Evolutionary conservation across 2,888 invertebrate species (phyloP).

Genomic region (Fabriciana adippe): DNA sequence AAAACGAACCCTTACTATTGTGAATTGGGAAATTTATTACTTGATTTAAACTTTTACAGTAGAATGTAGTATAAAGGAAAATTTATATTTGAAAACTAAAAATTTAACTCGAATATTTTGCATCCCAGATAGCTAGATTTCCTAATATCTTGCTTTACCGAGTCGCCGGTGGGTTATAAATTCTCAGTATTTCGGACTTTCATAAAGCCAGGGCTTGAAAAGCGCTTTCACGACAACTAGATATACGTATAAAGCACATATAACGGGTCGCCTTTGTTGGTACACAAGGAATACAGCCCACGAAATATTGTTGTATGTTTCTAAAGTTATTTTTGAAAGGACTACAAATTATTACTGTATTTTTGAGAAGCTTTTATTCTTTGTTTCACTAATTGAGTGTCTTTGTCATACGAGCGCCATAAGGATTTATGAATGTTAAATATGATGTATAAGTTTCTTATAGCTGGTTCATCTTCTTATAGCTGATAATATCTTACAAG

Average conservation of each 20-base stretch:
- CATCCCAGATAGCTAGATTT: constrained; percentile 17
- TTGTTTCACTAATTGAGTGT: constrained; percentile 4
- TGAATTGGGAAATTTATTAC: constrained; percentile 7
- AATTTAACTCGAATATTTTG: constrained; percentile 15
- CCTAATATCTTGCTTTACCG: constrained; percentile 29
- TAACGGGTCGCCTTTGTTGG: constrained; percentile 12
- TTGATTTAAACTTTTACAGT: constrained; percentile 7
- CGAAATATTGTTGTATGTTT: constrained; percentile 13
- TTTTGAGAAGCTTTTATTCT: constrained; percentile 7
- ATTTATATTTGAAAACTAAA: constrained; percentile 18
- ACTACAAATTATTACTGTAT: constrained; percentile 5
- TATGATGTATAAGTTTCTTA: neutral
- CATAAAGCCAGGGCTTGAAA: constrained; percentile 37
- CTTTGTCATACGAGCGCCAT: neutral
- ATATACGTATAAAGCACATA: constrained; percentile 10
- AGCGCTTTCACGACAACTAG: constrained; percentile 30
- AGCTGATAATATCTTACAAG: too few species aligned
- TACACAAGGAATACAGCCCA: constrained; percentile 14
- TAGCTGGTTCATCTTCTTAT: neutral
- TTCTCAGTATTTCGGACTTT: constrained; percentile 41
- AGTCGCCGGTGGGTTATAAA: constrained; percentile 37
- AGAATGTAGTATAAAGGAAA: constrained; percentile 5
- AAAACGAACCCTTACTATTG: neutral
- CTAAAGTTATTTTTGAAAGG: constrained; percentile 13
- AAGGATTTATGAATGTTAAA: neutral